Percentiles rank a stretch among this genome's conserved stretches.
Conservation (phyloP, 1,140 invertebrate species). For the Brachionus angularis region DNA sequence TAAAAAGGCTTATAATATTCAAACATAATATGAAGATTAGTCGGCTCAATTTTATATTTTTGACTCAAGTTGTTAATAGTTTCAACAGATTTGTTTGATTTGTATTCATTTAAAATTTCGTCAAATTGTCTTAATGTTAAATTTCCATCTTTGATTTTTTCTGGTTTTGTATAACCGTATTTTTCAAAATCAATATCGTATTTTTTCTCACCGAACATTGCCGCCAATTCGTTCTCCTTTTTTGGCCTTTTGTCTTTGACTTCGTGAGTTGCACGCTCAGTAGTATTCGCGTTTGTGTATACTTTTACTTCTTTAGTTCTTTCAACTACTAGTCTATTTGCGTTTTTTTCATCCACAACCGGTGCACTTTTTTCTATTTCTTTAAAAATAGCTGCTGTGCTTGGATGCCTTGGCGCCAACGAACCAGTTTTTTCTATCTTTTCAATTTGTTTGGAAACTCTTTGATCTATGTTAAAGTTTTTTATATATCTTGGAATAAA, state of each 20-base stretch:
- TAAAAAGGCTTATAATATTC: constrained; percentile 39
- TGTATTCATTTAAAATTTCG: constrained; percentile 17
- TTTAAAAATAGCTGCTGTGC: constrained; percentile 11
- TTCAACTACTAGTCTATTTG: background rate
- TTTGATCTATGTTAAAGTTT: constrained; percentile 14
- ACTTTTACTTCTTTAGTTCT: constrained; percentile 27
- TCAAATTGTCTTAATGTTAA: constrained; percentile 34
- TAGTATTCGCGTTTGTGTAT: too few relatives aligned
- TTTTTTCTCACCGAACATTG: background rate
- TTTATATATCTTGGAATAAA: too few relatives aligned
- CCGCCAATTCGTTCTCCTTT: constrained; percentile 32
- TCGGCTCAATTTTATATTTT: background rate
- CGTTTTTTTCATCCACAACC: background rate
- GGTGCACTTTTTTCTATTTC: constrained; percentile 4
- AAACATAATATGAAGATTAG: constrained; percentile 1
- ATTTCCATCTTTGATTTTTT: background rate
- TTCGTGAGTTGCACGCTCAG: background rate
- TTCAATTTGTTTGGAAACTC: constrained; percentile 8
- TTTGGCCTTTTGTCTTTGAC: constrained; percentile 30
- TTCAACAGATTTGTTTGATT: background rate
- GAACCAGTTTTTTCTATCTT: background rate
- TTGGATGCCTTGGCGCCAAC: constrained; percentile 15
- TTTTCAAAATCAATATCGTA: constrained; percentile 28
- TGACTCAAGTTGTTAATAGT: background rate
- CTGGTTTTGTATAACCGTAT: constrained; percentile 34